Base-by-base conservation (phyloP, 2,888 invertebrate species). In the Aplocera efformata region DNA sequence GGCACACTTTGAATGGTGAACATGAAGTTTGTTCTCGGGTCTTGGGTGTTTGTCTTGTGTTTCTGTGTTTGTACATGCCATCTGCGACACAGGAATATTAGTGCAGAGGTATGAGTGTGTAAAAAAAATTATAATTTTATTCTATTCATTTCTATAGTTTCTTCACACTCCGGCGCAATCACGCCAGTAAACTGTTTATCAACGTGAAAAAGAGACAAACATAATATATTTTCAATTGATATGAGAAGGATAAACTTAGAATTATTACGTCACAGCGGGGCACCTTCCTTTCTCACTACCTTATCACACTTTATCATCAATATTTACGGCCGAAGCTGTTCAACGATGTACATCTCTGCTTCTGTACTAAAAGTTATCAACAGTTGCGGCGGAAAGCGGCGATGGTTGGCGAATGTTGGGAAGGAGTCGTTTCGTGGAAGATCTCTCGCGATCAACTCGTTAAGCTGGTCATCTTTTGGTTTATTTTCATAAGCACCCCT, bases 401-500 rank as follows among this genome's bases (percentile, higher is more conserved):
- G 66, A 68, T 75, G 75, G 38, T 45, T 52, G 69, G 28, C 3
- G 0, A 33, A 33, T 38, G 1, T 6, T 7, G 43, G 27, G 8
- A 10, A 10, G 31, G n/a, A 10, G 39, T 42, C 38, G 30, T 25
- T 27, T 42, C 20, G 46, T 46, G 45, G 42, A 22, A 3, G 28
- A 23, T 40, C 32, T 46, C 48, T 48, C 66, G 67, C 72, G 56
- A 50, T 50, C 50, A 70, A 62, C 83, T 86, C 85, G 86, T 86
- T 85, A 85, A 72, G 72, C 63, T 56, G 53, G 56, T 56, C 59
- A 67, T 72, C 70, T 82, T 79, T 82, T 85, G 75, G 79, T 86
- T 85, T 85, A 85, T 86, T 85, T 85, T 83, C 83, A 77, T 84
- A 85, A 84, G 82, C 79, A 85, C 78, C 77, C 77, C 73, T 81